Evolutionary conservation across 2,888 invertebrate genomes (phyloP), one percentile per base, ranked within the genome.

Genomic region (Tetranychus truncatus): DNA sequence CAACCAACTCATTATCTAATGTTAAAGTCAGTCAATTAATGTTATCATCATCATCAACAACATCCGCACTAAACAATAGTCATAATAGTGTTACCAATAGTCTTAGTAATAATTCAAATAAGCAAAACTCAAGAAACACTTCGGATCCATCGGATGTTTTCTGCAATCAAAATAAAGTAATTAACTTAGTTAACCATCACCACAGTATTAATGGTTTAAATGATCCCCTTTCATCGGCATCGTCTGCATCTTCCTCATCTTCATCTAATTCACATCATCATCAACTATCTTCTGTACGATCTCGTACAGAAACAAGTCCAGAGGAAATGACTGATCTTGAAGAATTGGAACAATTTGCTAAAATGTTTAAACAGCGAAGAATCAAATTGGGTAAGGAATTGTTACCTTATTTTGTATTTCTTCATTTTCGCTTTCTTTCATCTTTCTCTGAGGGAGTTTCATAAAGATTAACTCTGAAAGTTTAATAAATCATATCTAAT

Each of bases 341-440:
- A 84, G 97, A 99, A 83, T 86, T 99, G 78, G 97, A 99, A 83
- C 94, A 95, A 83, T 99, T 99, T 84, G 96, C 97, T 75, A 96
- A 96, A 84, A 94, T 92, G 24, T 99, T 99, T 84, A 99, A 97
- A 82, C 94, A 96, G 84, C 87, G 96, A 78, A 87, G 97, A 80
- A 97, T 99, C 81, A 97, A 97, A 84, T 87, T 97, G 80, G 97
- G 79, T 91, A 55, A 73, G 73, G 73, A 20, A 55, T 15, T 73
- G 24, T 18, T 71, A 18, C n/a, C 9, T 71, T 71, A 21, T 44
- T 71, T 8, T 7, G 24, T 34, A 34, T 34, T 34, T 4, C 34
- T 34, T 34, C 34, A 34, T 3, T 34, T 34, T 24, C 24, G n/a
- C 34, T 34, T 34, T 34, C 34, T 34, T 34, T 4, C 34, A 5